phyloP scores from a whole-genome alignment of 1,140 invertebrate genomes.

The Dufourea novaeangliae region DNA sequence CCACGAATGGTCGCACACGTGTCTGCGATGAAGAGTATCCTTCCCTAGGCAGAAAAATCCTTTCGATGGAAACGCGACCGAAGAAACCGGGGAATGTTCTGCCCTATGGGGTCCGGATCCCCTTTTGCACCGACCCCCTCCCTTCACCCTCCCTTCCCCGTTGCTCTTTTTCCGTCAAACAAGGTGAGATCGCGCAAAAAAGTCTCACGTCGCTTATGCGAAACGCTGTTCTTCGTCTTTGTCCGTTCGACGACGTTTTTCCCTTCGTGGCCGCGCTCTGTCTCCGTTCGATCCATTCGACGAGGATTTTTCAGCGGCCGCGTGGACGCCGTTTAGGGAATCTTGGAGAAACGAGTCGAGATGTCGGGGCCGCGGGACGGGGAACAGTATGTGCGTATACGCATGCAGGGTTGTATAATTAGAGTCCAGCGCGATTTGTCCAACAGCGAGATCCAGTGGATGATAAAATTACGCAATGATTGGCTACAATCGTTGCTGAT shows the following conservation, averaged over 20 bases:
- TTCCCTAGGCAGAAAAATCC: conserved; percentile 58
- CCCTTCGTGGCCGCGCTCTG: conserved; percentile 25
- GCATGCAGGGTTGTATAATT: conserved; percentile 40
- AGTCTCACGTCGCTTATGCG: conserved; percentile 64
- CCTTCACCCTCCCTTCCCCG: neutral
- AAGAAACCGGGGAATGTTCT: conserved; percentile 59
- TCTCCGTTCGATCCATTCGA: conserved; percentile 56
- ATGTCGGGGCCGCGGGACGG: conserved; percentile 34
- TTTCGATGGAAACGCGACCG: conserved; percentile 60
- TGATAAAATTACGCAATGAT: neutral
- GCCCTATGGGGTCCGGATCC: conserved; percentile 60
- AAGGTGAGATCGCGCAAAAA: conserved; percentile 74
- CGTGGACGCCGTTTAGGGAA: conserved; percentile 78
- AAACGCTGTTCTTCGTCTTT: conserved; percentile 35
- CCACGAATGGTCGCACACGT: conserved; percentile 54
- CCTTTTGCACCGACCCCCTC: conserved; percentile 54
- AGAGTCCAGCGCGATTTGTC: conserved; percentile 48
- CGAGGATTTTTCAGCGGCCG: conserved; percentile 73
- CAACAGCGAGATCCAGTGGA: conserved; percentile 2
- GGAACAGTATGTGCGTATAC: neutral
- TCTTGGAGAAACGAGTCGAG: conserved; percentile 70
- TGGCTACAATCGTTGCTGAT: neutral
- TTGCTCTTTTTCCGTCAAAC: conserved; percentile 61
- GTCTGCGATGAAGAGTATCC: conserved; percentile 54
- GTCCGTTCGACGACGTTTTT: conserved; percentile 24